Conservation (phyloP, 2,797 vertebrate genomes). For the Lithobates pipiens region DNA sequence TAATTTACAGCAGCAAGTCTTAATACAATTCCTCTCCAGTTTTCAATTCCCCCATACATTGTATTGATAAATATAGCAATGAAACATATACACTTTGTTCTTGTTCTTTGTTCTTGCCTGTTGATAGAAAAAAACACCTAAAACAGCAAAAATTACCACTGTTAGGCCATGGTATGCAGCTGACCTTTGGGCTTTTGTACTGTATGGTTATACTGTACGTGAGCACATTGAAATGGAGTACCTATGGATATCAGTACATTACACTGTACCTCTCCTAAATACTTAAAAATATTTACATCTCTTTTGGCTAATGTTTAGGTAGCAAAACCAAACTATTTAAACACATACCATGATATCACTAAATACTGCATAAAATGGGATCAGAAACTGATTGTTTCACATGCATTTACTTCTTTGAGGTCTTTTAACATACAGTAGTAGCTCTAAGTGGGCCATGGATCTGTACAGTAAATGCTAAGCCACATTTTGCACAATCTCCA, state of each 20-base stretch:
- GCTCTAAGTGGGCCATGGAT: slow-evolving; percentile 61
- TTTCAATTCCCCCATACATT: slow-evolving; percentile 80
- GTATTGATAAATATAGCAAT: slow-evolving; percentile 79
- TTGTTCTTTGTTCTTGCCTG: slow-evolving; percentile 15
- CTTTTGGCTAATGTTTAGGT: slow-evolving; percentile 81
- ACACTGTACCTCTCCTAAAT: slow-evolving; percentile 79
- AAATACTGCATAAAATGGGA: slow-evolving; percentile 84
- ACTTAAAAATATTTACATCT: slow-evolving; percentile 86
- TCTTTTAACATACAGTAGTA: slow-evolving; percentile 79
- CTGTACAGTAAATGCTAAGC: slow-evolving; percentile 66
- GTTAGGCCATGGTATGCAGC: slow-evolving; percentile 63
- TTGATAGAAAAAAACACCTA: slow-evolving; percentile 60
- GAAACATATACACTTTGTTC: slow-evolving; percentile 83
- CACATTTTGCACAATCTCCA: slow-evolving; percentile 57
- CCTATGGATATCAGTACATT: slow-evolving; percentile 78
- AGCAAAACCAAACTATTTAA: slow-evolving; percentile 84
- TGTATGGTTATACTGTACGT: slow-evolving; percentile 64
- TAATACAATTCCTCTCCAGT: slow-evolving; percentile 84
- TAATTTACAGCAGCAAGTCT: slow-evolving; percentile 93
- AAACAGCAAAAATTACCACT: slow-evolving; percentile 76
- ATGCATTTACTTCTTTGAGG: slow-evolving; percentile 80
- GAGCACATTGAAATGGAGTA: slow-evolving; percentile 77
- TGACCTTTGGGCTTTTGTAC: slow-evolving; percentile 70
- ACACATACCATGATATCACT: slow-evolving; percentile 85
- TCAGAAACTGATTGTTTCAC: slow-evolving; percentile 85